Evolutionary conservation across 2,888 invertebrate genomes (phyloP).

Genomic region (Cyaniris semiargus): DNA sequence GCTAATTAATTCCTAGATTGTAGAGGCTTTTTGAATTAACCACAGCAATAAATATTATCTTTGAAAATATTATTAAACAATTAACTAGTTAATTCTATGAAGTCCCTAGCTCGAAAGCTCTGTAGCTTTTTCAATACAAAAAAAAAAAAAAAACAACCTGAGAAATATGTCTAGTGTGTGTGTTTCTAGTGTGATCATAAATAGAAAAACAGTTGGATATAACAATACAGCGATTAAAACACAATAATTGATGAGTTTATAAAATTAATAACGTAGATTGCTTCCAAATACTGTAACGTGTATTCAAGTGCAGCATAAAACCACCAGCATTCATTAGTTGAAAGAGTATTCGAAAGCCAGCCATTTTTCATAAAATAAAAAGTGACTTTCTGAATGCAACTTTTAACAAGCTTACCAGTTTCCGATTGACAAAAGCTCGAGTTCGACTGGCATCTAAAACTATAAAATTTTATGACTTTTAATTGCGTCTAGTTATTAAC

Average conservation of each 20-base stretch:
- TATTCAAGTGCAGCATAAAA: slow-evolving; percentile 15
- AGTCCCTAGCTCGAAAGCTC: no score
- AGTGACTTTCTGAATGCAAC: slow-evolving; percentile 27
- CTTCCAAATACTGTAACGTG: slow-evolving; percentile 18
- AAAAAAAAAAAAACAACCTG: no score
- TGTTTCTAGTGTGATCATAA: background rate
- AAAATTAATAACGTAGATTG: slow-evolving; percentile 14
- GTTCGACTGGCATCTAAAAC: slow-evolving; percentile 15
- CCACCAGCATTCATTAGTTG: slow-evolving; percentile 30
- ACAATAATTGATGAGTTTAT: background rate
- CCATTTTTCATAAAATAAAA: slow-evolving; percentile 31
- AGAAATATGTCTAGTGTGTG: no score
- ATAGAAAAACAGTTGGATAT: background rate
- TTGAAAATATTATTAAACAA: background rate
- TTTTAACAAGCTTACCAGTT: slow-evolving; percentile 31
- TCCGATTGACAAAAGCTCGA: slow-evolving; percentile 30
- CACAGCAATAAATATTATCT: background rate
- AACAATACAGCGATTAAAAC: background rate
- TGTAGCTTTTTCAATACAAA: no score
- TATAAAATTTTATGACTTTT: slow-evolving; percentile 26
- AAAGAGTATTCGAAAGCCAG: slow-evolving; percentile 27
- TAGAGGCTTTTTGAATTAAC: background rate
- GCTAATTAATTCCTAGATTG: background rate
- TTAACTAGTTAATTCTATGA: no score
- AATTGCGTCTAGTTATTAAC: slow-evolving; percentile 28